A percentile compares a stretch with the other conserved stretches of the same genome.
Conservation (phyloP, 2,797 vertebrate genomes). For the Malacoctenus gilli region DNA sequence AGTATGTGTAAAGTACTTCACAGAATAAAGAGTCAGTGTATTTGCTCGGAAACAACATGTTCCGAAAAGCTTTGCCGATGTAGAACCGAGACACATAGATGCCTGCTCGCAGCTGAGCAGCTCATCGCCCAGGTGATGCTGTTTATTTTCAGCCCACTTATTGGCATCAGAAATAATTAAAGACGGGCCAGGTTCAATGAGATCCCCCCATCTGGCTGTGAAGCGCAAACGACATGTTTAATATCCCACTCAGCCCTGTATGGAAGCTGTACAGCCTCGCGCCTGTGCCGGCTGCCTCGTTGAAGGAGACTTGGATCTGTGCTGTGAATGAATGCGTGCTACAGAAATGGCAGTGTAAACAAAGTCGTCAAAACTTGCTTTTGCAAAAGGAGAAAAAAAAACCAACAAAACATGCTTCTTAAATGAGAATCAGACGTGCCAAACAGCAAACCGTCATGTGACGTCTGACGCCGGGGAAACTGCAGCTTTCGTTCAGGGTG, state of each 20-base stretch:
- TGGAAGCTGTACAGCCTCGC: conserved; percentile 43
- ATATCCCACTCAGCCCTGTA: conserved; percentile 42
- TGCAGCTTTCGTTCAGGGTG: conserved; percentile 57
- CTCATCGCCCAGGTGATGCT: conserved; percentile 15
- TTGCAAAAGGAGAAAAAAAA: conserved; percentile 25
- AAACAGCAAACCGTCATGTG: conserved; percentile 35
- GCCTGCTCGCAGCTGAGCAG: conserved; percentile 12
- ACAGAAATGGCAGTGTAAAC: conserved; percentile 26
- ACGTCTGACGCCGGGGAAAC: conserved; percentile 37
- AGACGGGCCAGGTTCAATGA: conserved; percentile 31
- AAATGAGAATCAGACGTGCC: conserved; percentile 43
- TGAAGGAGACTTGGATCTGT: conserved; percentile 23
- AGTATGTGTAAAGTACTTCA: no score
- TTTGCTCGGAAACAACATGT: conserved; percentile 12
- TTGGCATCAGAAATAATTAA: conserved; percentile 42
- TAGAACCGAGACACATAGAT: not conserved
- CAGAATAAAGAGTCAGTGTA: not conserved
- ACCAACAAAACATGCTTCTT: conserved; percentile 16
- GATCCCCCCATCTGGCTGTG: conserved; percentile 34
- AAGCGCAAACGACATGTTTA: conserved; percentile 37
- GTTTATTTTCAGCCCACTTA: conserved; percentile 47
- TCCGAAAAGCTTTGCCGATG: not conserved
- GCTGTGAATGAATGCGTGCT: conserved; percentile 30
- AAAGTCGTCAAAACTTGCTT: conserved; percentile 6
- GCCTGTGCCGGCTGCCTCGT: conserved; percentile 18